A percentile compares a stretch with the other conserved stretches of the same genome.
phyloP scores from a whole-genome alignment of 2,888 invertebrate genomes.

The Balanococcus diminutus region DNA sequence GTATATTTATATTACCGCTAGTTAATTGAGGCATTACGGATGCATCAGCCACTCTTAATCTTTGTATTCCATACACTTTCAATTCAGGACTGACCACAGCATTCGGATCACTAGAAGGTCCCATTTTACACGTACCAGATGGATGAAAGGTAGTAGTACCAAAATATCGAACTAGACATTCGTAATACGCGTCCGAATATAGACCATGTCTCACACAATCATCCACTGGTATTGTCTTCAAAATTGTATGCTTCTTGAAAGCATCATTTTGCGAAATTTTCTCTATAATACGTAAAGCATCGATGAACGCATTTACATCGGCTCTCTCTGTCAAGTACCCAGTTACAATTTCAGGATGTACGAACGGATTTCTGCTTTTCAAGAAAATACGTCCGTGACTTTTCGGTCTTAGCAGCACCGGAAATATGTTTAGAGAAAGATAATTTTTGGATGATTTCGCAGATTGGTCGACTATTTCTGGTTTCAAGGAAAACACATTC shows the following conservation, averaged over 20 bases:
- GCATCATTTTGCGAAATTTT: background rate
- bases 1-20: constrained; percentile 33
- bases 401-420: background rate
- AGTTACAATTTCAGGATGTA: background rate
- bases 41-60: constrained; percentile 31
- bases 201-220: background rate
- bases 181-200: background rate
- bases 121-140: constrained; percentile 43
- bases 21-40: constrained; percentile 38
- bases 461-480: background rate
- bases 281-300: background rate
- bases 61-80: constrained; percentile 8
- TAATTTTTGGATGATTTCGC: background rate
- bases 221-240: background rate
- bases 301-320: background rate
- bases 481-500: background rate
- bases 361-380: background rate
- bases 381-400: constrained; percentile 9
- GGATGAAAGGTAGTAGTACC: constrained; percentile 22
- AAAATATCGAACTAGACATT: constrained; percentile 25
- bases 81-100: constrained; percentile 20
- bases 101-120: background rate
- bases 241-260: background rate
- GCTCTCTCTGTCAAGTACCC: constrained; percentile 7
- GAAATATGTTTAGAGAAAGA: background rate